Conservation (phyloP, 2,888 invertebrate species). For the Agonopterix heracliana region DNA sequence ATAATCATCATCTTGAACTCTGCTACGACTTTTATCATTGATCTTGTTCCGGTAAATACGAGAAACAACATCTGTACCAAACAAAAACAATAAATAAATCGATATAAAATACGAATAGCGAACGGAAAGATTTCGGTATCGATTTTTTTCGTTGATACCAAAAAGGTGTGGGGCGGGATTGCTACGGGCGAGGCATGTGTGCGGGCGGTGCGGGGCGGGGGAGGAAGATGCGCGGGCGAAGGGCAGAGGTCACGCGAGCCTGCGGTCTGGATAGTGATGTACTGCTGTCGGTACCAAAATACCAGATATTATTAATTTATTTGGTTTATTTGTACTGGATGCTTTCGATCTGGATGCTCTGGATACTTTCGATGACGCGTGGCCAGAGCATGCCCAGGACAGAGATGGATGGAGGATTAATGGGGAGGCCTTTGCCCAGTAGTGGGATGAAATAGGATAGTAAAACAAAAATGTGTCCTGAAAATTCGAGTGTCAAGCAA, state of each 20-base stretch:
- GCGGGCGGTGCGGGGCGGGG: constrained; percentile 24
- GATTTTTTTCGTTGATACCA: constrained; percentile 54
- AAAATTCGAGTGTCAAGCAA: too few relatives aligned
- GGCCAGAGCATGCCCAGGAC: too few relatives aligned
- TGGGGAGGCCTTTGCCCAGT: too few relatives aligned
- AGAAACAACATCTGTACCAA: constrained; percentile 6
- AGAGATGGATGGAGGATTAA: too few relatives aligned
- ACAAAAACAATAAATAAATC: constrained; percentile 7
- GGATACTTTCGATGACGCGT: too few relatives aligned
- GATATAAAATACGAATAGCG: constrained; percentile 14
- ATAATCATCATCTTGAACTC: too few relatives aligned
- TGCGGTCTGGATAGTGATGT: constrained; percentile 30
- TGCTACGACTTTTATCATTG: too few relatives aligned
- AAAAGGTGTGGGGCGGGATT: constrained; percentile 63
- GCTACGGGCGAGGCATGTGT: constrained; percentile 51
- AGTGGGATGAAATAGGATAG: too few relatives aligned
- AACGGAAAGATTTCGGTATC: constrained; percentile 40
- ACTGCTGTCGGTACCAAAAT: neutral
- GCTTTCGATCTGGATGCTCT: too few relatives aligned
- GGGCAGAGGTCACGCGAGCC: constrained; percentile 67
- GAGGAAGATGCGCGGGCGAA: constrained; percentile 36
- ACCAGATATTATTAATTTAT: neutral
- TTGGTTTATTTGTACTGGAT: too few relatives aligned
- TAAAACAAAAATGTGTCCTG: too few relatives aligned
- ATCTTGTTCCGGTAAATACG: too few relatives aligned